These are phyloP conservation scores for Dipodomys stephensi DNA, from an alignment of 2,113 vertebrate genomes.

Conservation along the genomic window DNA sequence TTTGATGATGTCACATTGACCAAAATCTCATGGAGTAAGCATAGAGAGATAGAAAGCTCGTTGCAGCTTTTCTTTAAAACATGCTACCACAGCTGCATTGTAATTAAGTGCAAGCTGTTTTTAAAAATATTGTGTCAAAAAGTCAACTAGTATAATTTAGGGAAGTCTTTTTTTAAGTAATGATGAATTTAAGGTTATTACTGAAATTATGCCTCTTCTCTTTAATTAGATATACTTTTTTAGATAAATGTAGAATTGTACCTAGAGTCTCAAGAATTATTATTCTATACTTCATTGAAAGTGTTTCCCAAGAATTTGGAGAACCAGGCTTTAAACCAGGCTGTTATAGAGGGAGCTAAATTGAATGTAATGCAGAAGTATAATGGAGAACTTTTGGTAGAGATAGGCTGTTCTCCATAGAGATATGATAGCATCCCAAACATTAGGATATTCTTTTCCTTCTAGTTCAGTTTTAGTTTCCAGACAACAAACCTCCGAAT, in stretches of 20 bases:
- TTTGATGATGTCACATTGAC: not conserved
- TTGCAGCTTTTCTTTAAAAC: not conserved
- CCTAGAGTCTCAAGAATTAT: constrained; percentile 11
- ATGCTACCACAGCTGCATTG: not conserved
- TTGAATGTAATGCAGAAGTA: not conserved
- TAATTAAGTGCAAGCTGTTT: not conserved
- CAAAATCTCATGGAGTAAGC: not conserved
- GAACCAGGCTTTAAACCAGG: not conserved
- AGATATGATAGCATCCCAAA: not conserved
- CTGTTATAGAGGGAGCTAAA: not conserved
- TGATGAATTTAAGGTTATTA: not conserved
- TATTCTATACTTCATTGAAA: constrained; percentile 1
- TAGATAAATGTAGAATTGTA: constrained; percentile 1
- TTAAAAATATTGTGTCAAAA: not conserved
- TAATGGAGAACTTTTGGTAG: not conserved
- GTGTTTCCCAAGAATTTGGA: not conserved
- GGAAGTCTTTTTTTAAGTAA: constrained; percentile 6
- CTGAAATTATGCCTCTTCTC: not conserved
- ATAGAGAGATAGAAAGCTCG: not conserved
- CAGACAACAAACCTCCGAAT: not conserved
- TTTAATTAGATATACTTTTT: constrained; percentile 9
- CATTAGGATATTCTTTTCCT: not conserved
- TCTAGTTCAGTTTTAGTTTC: not conserved
- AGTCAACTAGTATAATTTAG: not conserved
- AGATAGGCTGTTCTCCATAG: not conserved